A percentile compares a stretch with the other conserved stretches of the same genome.
Evolutionary conservation across 2,113 vertebrate species (phyloP).

Genomic region (Rattus rattus): DNA sequence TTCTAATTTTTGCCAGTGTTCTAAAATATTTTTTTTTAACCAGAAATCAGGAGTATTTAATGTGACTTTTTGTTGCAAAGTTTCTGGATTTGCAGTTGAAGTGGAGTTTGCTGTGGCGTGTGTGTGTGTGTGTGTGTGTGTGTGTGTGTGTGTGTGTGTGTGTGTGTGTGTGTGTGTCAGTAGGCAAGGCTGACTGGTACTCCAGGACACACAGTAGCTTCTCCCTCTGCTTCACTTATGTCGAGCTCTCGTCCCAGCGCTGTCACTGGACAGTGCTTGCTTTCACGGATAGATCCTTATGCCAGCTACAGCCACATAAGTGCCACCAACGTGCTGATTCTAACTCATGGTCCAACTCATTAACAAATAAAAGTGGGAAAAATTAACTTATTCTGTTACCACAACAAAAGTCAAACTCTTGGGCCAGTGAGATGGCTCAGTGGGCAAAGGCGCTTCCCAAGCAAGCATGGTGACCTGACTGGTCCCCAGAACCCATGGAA

Average conservation of each 20-base stretch:
- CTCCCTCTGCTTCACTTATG: background rate
- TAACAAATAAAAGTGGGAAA: conserved; percentile 28
- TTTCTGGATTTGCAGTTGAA: background rate
- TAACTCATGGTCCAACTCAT: background rate
- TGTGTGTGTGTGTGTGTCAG: too few species aligned
- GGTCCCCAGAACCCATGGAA: background rate
- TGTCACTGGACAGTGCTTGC: background rate
- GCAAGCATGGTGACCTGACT: background rate
- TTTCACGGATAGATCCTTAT: background rate
- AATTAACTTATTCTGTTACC: background rate
- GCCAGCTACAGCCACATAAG: background rate
- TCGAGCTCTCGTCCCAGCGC: background rate
- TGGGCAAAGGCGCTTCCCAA: background rate
- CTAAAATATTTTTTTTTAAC: conserved; percentile 3
- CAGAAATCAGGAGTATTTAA: conserved; percentile 30
- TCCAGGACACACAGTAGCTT: too few species aligned
- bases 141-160: too few species aligned
- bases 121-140: too few species aligned
- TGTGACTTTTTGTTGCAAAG: background rate
- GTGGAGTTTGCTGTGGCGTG: background rate
- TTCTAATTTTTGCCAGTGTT: conserved; percentile 12
- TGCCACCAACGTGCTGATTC: conserved; percentile 38
- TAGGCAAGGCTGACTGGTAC: background rate
- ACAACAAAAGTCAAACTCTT: background rate
- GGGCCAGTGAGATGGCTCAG: background rate